Percentiles rank a stretch among this genome's conserved stretches.
phyloP scores from a whole-genome alignment of 1,140 invertebrate genomes.

The Polypedilum vanderplanki region DNA sequence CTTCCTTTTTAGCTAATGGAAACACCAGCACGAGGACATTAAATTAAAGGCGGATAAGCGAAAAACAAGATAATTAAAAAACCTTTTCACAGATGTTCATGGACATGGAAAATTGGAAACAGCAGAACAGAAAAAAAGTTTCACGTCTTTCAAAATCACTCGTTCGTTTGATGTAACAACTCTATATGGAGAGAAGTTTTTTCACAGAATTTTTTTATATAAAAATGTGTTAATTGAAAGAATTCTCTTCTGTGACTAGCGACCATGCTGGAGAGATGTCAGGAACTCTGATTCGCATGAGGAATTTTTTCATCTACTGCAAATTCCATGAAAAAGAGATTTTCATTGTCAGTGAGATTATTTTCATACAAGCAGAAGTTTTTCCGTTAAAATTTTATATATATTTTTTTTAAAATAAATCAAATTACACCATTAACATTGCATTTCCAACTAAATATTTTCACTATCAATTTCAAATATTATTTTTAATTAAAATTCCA shows the following conservation, averaged over 20 bases:
- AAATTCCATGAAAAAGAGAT: background rate
- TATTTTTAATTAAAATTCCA: conserved; percentile 17
- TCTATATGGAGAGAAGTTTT: background rate
- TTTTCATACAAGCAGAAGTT: too few relatives aligned
- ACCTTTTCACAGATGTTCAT: background rate
- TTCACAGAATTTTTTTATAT: background rate
- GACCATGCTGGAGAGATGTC: background rate
- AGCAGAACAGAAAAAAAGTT: background rate
- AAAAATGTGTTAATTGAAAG: conserved; percentile 5
- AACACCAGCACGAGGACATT: background rate
- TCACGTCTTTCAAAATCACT: conserved; percentile 2
- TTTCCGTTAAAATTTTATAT: too few relatives aligned
- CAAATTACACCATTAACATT: conserved; percentile 24
- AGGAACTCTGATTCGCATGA: conserved; percentile 1
- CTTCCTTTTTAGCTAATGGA: background rate
- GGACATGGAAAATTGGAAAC: background rate
- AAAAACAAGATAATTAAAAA: conserved; percentile 28
- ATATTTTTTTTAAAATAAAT: background rate
- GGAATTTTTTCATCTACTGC: background rate
- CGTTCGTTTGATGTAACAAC: background rate
- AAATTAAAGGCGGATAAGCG: conserved; percentile 23
- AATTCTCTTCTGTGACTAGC: background rate
- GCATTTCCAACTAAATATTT: background rate
- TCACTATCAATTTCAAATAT: background rate
- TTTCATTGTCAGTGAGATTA: too few relatives aligned